Conservation (phyloP, 2,797 vertebrate genomes). For the Xenopus petersii region DNA sequence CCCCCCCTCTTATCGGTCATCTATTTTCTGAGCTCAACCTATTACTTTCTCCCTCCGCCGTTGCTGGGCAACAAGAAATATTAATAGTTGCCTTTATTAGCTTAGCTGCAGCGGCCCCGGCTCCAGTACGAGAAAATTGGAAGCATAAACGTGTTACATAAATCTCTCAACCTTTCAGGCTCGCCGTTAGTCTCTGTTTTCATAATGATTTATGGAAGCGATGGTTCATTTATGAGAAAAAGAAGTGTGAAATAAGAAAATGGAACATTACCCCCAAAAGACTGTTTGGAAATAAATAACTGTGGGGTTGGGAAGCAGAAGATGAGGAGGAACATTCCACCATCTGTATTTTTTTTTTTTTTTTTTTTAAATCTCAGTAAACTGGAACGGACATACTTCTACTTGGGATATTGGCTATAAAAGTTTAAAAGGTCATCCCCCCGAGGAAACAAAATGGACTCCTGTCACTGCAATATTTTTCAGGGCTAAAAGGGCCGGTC, state of each 20-base stretch:
- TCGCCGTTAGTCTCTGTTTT: constrained; percentile 97
- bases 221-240: constrained; percentile 99
- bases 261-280: constrained; percentile 94
- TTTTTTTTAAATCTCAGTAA: constrained; percentile 65
- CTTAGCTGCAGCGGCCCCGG: constrained; percentile 96
- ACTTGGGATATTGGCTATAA: constrained; percentile 34
- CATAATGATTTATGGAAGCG: constrained; percentile 97
- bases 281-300: constrained; percentile 99
- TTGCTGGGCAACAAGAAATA: constrained; percentile 99
- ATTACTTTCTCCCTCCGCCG: constrained; percentile 89
- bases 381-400: constrained; percentile 75
- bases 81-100: constrained; percentile 99
- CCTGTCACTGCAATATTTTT: constrained; percentile 14
- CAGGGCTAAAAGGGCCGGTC: constrained; percentile 2
- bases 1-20: constrained; percentile 94
- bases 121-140: constrained; percentile 99
- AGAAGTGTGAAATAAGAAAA: constrained; percentile 95
- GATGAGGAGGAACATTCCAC: constrained; percentile 70
- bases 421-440: constrained; percentile 27
- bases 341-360: constrained; percentile 54
- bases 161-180: constrained; percentile 98
- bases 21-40: constrained; percentile 99
- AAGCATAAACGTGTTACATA: constrained; percentile 99
- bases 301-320: constrained; percentile 78
- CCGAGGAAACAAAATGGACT: constrained; percentile 9